Percentiles rank a stretch among this genome's conserved stretches.
Conservation (phyloP, 2,888 invertebrate genomes). For the Pristionchus entomophagus region DNA sequence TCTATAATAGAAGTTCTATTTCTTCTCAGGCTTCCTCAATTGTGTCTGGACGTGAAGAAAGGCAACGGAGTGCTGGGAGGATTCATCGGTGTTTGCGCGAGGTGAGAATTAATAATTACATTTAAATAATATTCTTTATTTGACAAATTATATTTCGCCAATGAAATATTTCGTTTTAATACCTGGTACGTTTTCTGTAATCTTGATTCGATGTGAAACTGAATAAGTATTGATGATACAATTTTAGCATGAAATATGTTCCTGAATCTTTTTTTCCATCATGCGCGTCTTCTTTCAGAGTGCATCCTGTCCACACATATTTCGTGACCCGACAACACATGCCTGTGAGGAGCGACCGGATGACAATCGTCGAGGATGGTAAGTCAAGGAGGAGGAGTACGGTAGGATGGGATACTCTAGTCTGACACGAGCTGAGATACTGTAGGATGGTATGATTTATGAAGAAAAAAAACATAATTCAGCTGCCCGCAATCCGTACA, state of each 20-base stretch:
- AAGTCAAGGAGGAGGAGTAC: not conserved
- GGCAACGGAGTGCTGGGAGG: conserved; percentile 35
- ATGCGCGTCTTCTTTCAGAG: no score
- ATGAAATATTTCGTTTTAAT: no score
- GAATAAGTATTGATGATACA: no score
- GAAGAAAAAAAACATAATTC: not conserved
- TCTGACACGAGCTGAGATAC: not conserved
- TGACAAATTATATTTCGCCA: no score
- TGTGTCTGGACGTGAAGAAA: conserved; percentile 38
- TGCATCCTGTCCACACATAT: conserved; percentile 30
- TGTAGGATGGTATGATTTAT: not conserved
- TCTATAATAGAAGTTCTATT: not conserved
- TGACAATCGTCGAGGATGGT: not conserved
- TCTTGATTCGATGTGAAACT: no score
- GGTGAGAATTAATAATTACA: no score
- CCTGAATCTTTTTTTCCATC: not conserved
- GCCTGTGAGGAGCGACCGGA: not conserved
- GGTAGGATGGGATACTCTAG: not conserved
- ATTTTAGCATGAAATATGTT: no score
- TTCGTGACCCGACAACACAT: conserved; percentile 25
- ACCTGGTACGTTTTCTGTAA: no score
- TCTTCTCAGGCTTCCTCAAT: conserved; percentile 24
- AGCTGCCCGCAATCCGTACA: not conserved
- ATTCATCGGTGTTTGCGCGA: conserved; percentile 12
- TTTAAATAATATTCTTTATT: no score